phyloP scores from a whole-genome alignment of 2,797 vertebrate species.

The Avahi laniger region DNA sequence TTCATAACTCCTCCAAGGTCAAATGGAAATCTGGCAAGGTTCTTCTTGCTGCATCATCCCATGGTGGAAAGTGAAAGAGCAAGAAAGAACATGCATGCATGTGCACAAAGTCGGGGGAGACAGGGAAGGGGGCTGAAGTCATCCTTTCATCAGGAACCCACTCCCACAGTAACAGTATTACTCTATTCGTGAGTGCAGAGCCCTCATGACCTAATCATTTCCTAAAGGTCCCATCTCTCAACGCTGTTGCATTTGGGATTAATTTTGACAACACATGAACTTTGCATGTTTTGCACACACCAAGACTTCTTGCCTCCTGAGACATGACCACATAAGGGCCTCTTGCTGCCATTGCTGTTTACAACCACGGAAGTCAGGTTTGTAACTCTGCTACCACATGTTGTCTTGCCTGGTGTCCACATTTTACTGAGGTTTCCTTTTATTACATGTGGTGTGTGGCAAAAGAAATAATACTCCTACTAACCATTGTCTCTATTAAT shows the following conservation, averaged over 20 bases:
- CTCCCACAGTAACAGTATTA: neutral
- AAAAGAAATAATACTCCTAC: neutral
- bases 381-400: neutral
- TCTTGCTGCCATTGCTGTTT: neutral
- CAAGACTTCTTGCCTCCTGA: neutral
- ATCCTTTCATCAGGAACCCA: neutral
- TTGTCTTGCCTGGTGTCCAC: neutral
- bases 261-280: neutral
- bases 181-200: neutral
- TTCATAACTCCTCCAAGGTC: neutral
- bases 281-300: neutral
- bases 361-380: neutral
- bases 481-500: neutral
- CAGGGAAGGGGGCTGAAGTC: neutral
- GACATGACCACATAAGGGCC: accelerated
- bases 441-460: neutral
- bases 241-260: neutral
- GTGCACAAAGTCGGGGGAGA: neutral
- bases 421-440: neutral
- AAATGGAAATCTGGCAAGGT: neutral
- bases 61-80: neutral
- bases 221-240: neutral
- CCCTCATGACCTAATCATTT: neutral
- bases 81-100: neutral
- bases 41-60: neutral